Evolutionary conservation across 2,113 vertebrate species (phyloP).

Genomic region (Dryoscopus gambensis): DNA sequence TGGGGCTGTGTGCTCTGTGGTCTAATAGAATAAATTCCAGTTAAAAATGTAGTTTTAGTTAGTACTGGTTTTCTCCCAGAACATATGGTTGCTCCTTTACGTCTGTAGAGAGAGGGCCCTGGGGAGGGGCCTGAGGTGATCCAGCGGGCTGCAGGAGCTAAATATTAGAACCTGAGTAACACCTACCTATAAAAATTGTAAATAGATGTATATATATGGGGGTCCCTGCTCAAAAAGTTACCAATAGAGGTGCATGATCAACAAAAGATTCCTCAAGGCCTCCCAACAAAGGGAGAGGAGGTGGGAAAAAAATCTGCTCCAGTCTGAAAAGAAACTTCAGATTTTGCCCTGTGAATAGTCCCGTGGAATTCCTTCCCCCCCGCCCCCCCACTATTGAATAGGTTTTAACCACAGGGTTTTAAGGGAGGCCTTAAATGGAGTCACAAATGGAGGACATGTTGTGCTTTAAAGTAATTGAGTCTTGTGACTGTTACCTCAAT

Average conservation of each 20-base stretch:
- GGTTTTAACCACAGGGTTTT: not conserved
- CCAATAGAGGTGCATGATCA: not conserved
- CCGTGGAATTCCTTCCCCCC: not conserved
- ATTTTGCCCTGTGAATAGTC: not conserved
- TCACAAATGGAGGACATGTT: not conserved
- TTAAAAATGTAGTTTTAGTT: not conserved
- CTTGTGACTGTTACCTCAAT: not conserved
- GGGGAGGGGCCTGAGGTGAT: accelerated
- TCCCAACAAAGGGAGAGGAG: not conserved
- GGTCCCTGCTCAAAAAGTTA: not conserved
- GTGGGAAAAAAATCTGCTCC: not conserved
- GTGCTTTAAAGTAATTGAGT: not conserved
- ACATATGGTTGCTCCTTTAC: not conserved
- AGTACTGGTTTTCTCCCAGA: not conserved
- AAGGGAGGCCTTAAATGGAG: not conserved
- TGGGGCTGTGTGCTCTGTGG: not conserved
- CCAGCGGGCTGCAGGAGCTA: not conserved
- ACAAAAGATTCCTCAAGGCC: not conserved
- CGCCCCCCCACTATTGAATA: too few relatives aligned
- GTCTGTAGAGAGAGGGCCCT: not conserved
- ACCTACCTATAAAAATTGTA: not conserved
- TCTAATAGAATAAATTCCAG: not conserved
- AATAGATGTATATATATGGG: not conserved
- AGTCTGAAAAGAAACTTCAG: not conserved
- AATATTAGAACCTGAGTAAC: not conserved